Conservation (phyloP, 1,140 invertebrate species). For the Marisa cornuarietis region DNA sequence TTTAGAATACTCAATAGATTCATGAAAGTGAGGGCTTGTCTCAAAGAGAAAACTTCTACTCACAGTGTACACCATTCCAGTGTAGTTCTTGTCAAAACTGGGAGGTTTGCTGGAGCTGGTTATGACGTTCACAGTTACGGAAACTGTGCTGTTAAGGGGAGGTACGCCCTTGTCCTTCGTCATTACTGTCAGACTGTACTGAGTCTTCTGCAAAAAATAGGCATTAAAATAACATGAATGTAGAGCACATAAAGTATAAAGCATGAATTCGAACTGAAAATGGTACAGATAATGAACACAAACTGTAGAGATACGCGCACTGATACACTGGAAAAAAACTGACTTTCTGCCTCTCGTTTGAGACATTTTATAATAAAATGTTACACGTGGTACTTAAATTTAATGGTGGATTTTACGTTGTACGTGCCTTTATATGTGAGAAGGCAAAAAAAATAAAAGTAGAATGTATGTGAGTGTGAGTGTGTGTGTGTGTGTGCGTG, state of each 20-base stretch:
- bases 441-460: too few species aligned
- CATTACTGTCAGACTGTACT: conserved; percentile 38
- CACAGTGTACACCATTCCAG: conserved; percentile 30
- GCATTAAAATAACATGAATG: not conserved
- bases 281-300: not conserved
- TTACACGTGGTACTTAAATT: too few species aligned
- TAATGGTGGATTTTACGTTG: too few species aligned
- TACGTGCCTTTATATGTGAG: too few species aligned
- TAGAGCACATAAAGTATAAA: not conserved
- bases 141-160: conserved; percentile 33
- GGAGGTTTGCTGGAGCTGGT: conserved; percentile 45
- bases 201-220: conserved; percentile 24
- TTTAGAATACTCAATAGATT: too few species aligned
- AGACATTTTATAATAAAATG: too few species aligned
- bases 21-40: too few species aligned
- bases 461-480: too few species aligned
- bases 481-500: too few species aligned
- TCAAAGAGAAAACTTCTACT: not conserved
- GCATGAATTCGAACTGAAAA: not conserved
- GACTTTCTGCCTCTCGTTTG: too few species aligned
- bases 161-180: conserved; percentile 48
- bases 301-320: not conserved
- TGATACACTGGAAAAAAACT: too few species aligned
- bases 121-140: conserved; percentile 44
- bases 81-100: conserved; percentile 41